A percentile compares a stretch with the other conserved stretches of the same genome.
These are phyloP conservation scores for Sprattus sprattus DNA, from an alignment of 2,113 vertebrate genomes.

Conservation along the genomic window DNA sequence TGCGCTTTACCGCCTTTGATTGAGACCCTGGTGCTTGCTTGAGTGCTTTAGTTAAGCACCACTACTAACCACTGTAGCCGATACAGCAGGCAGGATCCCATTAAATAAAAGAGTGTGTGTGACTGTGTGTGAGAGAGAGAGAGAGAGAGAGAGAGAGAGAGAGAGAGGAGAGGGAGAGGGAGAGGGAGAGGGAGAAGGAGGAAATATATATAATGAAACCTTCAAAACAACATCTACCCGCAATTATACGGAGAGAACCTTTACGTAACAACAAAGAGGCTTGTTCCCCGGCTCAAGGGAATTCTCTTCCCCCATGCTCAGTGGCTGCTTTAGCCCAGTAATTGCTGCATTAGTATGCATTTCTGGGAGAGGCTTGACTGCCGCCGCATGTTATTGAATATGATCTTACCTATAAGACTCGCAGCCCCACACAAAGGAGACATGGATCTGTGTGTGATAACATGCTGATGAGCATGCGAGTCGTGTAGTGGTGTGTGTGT, in stretches of 20 bases:
- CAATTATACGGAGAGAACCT: slow-evolving; percentile 69
- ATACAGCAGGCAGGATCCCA: background rate
- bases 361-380: slow-evolving; percentile 58
- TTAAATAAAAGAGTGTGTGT: background rate
- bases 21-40: slow-evolving; percentile 39
- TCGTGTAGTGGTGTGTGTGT: background rate
- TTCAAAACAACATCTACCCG: slow-evolving; percentile 60
- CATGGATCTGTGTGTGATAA: slow-evolving; percentile 41
- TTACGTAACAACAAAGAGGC: slow-evolving; percentile 72
- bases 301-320: slow-evolving; percentile 58
- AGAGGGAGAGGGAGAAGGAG: slow-evolving; percentile 33
- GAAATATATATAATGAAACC: slow-evolving; percentile 70
- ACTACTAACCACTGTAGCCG: slow-evolving; percentile 41
- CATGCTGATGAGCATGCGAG: slow-evolving; percentile 22
- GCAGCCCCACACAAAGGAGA: slow-evolving; percentile 49
- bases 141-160: too few relatives aligned
- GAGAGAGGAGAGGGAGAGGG: slow-evolving; percentile 35
- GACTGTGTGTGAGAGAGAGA: background rate
- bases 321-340: slow-evolving; percentile 64
- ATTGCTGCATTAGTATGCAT: slow-evolving; percentile 70
- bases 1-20: slow-evolving; percentile 45
- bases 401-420: slow-evolving; percentile 36
- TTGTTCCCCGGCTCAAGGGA: slow-evolving; percentile 67
- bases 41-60: slow-evolving; percentile 57
- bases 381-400: slow-evolving; percentile 51